A percentile compares a stretch with the other conserved stretches of the same genome.
phyloP scores from a whole-genome alignment of 2,797 vertebrate species.

The Syncerus caffer region DNA sequence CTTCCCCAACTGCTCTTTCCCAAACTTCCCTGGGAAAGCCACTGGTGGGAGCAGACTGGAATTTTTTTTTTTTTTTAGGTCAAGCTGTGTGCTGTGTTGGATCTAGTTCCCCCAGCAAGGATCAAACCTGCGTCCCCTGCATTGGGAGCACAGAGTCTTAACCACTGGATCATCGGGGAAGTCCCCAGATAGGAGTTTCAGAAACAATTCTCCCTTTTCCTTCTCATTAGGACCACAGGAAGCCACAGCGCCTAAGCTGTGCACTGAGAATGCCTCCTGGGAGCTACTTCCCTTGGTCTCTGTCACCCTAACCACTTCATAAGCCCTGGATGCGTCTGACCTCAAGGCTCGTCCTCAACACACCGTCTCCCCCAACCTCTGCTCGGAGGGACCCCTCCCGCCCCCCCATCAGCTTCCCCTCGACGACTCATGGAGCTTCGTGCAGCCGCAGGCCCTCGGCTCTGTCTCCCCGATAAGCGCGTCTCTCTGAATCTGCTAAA shows the following conservation, averaged over 20 bases:
- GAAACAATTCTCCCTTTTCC: neutral
- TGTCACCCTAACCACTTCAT: accelerated
- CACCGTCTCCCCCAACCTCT: accelerated
- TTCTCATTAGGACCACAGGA: no score
- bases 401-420: neutral
- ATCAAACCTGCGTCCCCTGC: neutral
- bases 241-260: accelerated
- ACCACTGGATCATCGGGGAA: neutral
- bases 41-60: neutral
- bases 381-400: accelerated
- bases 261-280: accelerated
- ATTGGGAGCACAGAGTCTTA: neutral
- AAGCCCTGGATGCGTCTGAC: accelerated
- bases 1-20: neutral
- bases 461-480: accelerated
- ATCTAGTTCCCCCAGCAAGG: neutral
- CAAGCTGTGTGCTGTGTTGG: neutral
- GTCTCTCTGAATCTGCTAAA: neutral
- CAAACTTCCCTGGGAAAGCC: neutral
- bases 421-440: accelerated
- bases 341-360: no score
- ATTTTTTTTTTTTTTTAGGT: neutral
- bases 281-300: accelerated
- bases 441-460: accelerated
- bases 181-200: neutral